Evolutionary conservation across 2,113 vertebrate species (phyloP).

Genomic region (Malurus elegans): DNA sequence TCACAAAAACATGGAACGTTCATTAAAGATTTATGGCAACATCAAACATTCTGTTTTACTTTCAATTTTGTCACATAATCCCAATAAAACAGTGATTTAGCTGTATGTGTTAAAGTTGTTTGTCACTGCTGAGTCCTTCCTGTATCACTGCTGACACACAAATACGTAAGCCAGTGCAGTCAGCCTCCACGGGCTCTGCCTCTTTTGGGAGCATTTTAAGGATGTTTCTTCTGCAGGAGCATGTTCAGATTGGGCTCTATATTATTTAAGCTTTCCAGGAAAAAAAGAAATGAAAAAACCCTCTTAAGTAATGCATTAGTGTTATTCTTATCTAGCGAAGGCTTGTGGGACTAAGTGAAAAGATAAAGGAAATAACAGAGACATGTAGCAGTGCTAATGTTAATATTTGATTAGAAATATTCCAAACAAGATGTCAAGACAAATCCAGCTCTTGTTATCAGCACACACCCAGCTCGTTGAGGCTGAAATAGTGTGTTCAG

Average conservation of each 20-base stretch:
- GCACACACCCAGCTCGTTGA: not conserved
- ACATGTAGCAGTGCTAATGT: constrained; percentile 19
- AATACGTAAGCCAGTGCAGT: not conserved
- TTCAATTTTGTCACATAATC: constrained; percentile 58
- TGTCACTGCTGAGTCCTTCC: constrained; percentile 33
- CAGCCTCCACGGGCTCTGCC: not conserved
- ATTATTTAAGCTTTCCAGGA: constrained; percentile 34
- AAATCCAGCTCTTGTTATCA: constrained; percentile 45
- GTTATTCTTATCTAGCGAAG: constrained; percentile 22
- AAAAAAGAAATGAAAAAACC: not conserved
- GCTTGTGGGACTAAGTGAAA: constrained; percentile 36
- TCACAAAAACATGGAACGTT: not conserved
- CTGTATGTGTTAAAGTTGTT: not conserved
- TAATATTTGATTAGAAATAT: constrained; percentile 68
- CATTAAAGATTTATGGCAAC: constrained; percentile 61
- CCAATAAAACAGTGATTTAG: constrained; percentile 41
- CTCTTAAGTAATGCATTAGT: constrained; percentile 39
- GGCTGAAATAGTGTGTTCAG: not conserved
- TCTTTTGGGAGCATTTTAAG: not conserved
- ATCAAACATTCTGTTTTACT: constrained; percentile 53
- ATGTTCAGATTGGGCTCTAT: not conserved
- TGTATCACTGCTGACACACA: not conserved
- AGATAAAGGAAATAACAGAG: constrained; percentile 53
- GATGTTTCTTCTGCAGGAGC: not conserved
- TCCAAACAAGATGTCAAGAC: constrained; percentile 60